Evolutionary conservation across 2,797 vertebrate species (phyloP).

Genomic region (Leptoclinus maculatus): DNA sequence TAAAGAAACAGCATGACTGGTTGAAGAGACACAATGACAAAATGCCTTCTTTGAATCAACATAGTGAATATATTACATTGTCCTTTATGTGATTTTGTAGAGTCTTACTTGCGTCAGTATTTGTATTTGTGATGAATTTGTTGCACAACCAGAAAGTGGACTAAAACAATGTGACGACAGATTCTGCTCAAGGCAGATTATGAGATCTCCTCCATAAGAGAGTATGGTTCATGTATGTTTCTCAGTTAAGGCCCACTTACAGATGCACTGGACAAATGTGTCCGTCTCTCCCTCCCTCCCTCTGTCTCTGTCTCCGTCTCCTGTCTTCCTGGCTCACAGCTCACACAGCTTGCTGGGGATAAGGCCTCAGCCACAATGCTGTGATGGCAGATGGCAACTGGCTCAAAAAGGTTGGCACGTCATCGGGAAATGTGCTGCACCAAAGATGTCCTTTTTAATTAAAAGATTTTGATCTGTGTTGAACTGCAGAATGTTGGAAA

Average conservation of each 20-base stretch:
- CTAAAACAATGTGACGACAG: constrained; percentile 29
- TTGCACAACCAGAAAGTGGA: constrained; percentile 15
- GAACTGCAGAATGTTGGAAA: constrained; percentile 73
- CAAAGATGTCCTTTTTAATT: constrained; percentile 85
- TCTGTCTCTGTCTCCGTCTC: constrained; percentile 35
- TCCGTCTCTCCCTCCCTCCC: constrained; percentile 12
- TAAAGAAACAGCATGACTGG: neutral
- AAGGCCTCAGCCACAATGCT: constrained; percentile 75
- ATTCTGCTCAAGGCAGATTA: constrained; percentile 45
- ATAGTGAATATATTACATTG: neutral
- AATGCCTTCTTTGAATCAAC: neutral
- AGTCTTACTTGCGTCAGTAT: neutral
- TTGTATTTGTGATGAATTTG: constrained; percentile 14
- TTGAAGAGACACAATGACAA: neutral
- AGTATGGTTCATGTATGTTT: constrained; percentile 41
- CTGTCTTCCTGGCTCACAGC: constrained; percentile 63
- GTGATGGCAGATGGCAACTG: constrained; percentile 83
- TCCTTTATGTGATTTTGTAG: neutral
- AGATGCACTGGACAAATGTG: constrained; percentile 52
- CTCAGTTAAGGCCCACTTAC: constrained; percentile 48
- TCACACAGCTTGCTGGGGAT: constrained; percentile 81
- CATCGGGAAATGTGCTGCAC: constrained; percentile 80
- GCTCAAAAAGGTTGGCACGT: constrained; percentile 82
- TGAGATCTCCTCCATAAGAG: constrained; percentile 47
- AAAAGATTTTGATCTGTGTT: constrained; percentile 83